These are phyloP conservation scores for Harpegnathos saltator DNA, from an alignment of 1,140 invertebrate genomes.

Conservation along the genomic window DNA sequence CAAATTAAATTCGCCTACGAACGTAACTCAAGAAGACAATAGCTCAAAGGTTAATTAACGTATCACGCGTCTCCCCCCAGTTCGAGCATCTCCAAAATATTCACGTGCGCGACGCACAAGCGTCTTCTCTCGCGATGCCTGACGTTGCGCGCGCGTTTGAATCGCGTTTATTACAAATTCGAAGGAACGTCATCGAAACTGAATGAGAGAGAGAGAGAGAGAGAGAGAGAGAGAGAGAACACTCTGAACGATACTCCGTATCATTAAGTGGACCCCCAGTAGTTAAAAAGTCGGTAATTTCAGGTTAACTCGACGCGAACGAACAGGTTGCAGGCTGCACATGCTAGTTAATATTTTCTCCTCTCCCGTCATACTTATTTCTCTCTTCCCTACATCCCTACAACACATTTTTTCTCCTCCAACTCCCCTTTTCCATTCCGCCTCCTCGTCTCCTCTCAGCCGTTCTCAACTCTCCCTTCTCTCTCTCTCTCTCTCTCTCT, in stretches of 20 bases:
- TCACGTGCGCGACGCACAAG: background rate
- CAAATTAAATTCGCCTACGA: background rate
- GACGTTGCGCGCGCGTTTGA: background rate
- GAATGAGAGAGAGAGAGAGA: too few species aligned
- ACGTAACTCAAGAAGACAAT: too few species aligned
- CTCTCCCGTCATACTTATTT: too few species aligned
- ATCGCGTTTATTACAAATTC: slow-evolving; percentile 17
- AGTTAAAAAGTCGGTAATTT: slow-evolving; percentile 24
- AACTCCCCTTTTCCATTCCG: too few species aligned
- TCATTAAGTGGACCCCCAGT: background rate
- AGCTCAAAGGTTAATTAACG: background rate
- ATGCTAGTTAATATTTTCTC: too few species aligned
- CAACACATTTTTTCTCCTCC: too few species aligned
- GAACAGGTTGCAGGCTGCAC: background rate
- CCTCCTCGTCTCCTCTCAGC: too few species aligned
- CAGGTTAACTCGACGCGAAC: too few species aligned
- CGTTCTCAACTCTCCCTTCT: too few species aligned
- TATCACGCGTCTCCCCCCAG: background rate
- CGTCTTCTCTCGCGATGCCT: slow-evolving; percentile 8
- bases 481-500: too few species aligned
- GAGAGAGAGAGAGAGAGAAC: background rate
- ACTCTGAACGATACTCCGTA: background rate
- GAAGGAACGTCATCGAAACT: slow-evolving; percentile 18
- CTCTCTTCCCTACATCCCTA: too few species aligned
- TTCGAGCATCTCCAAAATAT: slow-evolving; percentile 9